Evolutionary conservation across 2,797 vertebrate genomes (phyloP).

Genomic region (Enteromius afrohamiltoni): DNA sequence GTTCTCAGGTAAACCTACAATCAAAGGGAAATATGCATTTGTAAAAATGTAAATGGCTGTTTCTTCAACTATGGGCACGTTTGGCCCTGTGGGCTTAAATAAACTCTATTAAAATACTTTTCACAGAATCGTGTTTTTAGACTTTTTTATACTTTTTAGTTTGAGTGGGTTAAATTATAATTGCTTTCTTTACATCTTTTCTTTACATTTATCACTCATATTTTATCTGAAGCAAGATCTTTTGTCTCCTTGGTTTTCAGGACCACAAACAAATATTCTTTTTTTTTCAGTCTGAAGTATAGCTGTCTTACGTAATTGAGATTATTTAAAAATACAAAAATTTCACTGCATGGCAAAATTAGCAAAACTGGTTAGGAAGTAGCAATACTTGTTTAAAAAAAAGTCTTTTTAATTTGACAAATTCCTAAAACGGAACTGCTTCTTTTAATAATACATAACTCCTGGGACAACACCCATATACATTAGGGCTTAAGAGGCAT

Average conservation of each 20-base stretch:
- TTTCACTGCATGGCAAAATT: not conserved
- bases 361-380: not conserved
- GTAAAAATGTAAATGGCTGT: not conserved
- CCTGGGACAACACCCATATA: not conserved
- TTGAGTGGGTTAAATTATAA: not conserved
- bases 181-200: not conserved
- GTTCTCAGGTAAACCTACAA: slow-evolving; percentile 27
- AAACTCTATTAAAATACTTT: not conserved
- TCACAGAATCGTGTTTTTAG: not conserved
- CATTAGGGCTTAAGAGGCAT: slow-evolving; percentile 8
- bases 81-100: not conserved
- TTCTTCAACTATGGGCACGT: not conserved
- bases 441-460: slow-evolving; percentile 9
- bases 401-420: not conserved
- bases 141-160: not conserved
- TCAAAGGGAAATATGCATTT: slow-evolving; percentile 7
- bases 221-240: not conserved
- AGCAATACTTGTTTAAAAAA: not conserved
- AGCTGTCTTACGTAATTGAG: not conserved
- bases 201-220: not conserved
- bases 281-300: not conserved
- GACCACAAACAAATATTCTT: not conserved
- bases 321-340: not conserved
- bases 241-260: not conserved
- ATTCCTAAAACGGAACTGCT: not conserved